phyloP scores from a whole-genome alignment of 2,113 vertebrate genomes.

The Caretta caretta region DNA sequence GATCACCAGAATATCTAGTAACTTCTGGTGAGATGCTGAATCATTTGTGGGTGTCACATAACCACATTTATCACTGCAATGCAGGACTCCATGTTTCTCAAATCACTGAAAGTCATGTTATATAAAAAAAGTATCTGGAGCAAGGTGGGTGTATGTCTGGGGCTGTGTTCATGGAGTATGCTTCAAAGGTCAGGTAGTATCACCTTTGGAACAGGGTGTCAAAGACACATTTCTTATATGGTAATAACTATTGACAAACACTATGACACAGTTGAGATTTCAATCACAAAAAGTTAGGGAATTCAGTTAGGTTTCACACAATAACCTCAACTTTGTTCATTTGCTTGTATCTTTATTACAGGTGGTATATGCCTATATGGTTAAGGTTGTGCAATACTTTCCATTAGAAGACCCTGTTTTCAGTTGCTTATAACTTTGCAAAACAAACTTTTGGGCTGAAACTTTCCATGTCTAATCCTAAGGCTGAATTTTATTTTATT shows the following conservation, averaged over 20 bases:
- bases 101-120: background rate
- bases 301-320: background rate
- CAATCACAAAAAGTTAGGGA: background rate
- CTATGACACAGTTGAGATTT: background rate
- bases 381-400: background rate
- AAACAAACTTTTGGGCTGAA: background rate
- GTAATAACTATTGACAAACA: background rate
- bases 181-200: background rate
- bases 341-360: background rate
- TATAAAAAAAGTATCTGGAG: background rate
- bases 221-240: background rate
- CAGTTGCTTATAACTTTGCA: background rate
- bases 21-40: background rate
- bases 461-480: background rate
- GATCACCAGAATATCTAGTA: background rate
- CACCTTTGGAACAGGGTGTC: background rate
- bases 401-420: background rate
- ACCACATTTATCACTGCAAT: background rate
- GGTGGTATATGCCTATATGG: background rate
- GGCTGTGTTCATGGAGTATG: background rate
- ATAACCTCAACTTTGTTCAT: background rate
- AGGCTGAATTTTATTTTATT: background rate
- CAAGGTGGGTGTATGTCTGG: background rate
- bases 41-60: background rate
- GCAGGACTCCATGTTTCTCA: background rate